Percentiles rank a stretch among this genome's conserved stretches.
Conservation (phyloP, 2,113 vertebrate genomes). For the Lycocorax pyrrhopterus region DNA sequence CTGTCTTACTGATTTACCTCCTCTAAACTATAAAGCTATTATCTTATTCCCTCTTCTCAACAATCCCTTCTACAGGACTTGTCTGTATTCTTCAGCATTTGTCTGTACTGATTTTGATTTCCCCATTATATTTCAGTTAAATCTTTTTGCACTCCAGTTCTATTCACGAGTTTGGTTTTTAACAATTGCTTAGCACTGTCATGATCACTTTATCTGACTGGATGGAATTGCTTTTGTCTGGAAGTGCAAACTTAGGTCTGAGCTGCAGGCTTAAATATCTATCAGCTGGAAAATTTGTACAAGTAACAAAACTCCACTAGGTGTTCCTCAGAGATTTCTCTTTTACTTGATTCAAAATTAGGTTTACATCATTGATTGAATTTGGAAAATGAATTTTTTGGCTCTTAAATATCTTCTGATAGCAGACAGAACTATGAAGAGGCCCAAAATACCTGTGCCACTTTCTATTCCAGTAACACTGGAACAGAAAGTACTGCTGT, state of each 20-base stretch:
- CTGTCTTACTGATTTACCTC: neutral
- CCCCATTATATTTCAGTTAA: neutral
- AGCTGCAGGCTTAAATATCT: neutral
- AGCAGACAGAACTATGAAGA: neutral
- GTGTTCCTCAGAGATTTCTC: neutral
- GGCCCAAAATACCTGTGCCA: neutral
- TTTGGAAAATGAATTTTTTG: neutral
- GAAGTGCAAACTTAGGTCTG: neutral
- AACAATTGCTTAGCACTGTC: neutral
- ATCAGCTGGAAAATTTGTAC: neutral
- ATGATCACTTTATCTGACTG: neutral
- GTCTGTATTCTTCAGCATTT: neutral
- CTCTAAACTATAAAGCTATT: neutral
- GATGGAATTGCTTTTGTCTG: neutral
- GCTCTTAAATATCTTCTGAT: neutral
- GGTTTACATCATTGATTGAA: neutral
- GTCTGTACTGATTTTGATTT: slow-evolving; percentile 1
- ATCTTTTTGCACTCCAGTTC: neutral
- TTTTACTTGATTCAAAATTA: neutral
- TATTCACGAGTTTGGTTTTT: neutral
- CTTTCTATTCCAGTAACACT: neutral
- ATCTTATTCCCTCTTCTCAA: neutral
- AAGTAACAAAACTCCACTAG: neutral
- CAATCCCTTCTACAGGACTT: neutral
- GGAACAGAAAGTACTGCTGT: too few relatives aligned